Base-by-base conservation (phyloP, 2,113 vertebrate species). In the Chitala chitala region DNA sequence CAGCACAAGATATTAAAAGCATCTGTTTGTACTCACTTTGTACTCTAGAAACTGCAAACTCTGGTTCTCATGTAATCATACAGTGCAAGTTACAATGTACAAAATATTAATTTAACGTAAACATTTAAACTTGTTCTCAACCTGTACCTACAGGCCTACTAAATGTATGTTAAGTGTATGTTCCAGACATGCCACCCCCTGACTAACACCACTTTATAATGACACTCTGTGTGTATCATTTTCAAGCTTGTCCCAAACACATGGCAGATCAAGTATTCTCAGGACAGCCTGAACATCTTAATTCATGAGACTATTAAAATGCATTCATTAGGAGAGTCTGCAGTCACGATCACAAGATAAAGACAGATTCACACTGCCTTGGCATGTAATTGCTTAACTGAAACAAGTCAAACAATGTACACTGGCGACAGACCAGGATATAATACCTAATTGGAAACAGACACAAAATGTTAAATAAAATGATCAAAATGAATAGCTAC, bases 81-180 rank as follows among this genome's bases (percentile, higher is more conserved):
- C 12, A 17, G 24, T 20, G 54, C n/a, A n/a, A n/a, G n/a, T n/a
- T n/a, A n/a, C n/a, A n/a, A n/a, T n/a, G n/a, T n/a, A n/a, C n/a
- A n/a, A 59, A 72, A 59, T 33, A 58, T 72, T 61, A 22, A 46
- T 65, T 36, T 48, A 4, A 22, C 59, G 75, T 55, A 80, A 82
- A 78, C 79, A 80, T 84, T 83, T 82, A 78, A 38, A 53, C 55
- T 26, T 51, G 51, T n/a, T n/a, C n/a, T n/a, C n/a, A n/a, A n/a
- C n/a, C n/a, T n/a, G n/a, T n/a, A n/a, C n/a, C n/a, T n/a, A n/a
- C n/a, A n/a, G n/a, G n/a, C n/a, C n/a, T n/a, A n/a, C n/a, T n/a
- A n/a, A n/a, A n/a, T n/a, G n/a, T n/a, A n/a, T n/a, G n/a, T n/a
- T n/a, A n/a, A n/a, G 64, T 59, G 64, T n/a, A 29, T 40, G 48